Evolutionary conservation across 2,797 vertebrate genomes (phyloP), one percentile per base, ranked within the genome.

Genomic region (Okamejei kenojei): DNA sequence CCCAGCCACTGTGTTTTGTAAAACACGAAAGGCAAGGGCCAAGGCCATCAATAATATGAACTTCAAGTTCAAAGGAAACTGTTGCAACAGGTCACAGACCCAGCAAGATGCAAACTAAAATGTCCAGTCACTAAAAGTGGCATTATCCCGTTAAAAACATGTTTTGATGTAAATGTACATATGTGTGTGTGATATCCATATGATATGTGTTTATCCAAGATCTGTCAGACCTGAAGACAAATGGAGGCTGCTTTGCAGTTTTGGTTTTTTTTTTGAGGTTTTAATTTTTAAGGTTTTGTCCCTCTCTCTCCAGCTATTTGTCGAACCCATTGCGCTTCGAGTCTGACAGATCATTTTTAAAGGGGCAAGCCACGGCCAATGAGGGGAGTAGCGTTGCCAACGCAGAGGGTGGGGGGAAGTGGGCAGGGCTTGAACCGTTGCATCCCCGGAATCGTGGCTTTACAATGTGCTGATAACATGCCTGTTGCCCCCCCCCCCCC

Each of bases 401-500:
- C 6, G 9, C 61, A 13, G 19, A 86, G 65, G 58, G 29, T 45
- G n/a, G n/a, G 13, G 11, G n/a, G 17, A 19, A 68, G 65, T 73
- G 38, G 38, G 11, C 58, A 45, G 7, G 90, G 21, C 23, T 10
- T 68, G n/a, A 54, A 92, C 90, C 90, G 74, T 92, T 92, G 71
- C 90, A 92, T 92, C 90, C 71, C 71, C 8, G 71, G 68, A 74
- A 68, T 91, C 90, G 45, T 10, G 9, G 68, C 71, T 74, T 76
- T 54, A 45, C 11, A 58, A 76, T 74, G 90, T 92, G 90, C 90
- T 74, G 90, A 91, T 74, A 74, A 92, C 65, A 26, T 92, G 71
- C 71, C 88, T 91, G 35, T n/a, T 92, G 90, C 38, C 45, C 54
- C n/a, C n/a, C n/a, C n/a, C n/a, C n/a, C n/a, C n/a, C n/a, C n/a